Base-by-base conservation (phyloP, 1,140 invertebrate species). In the Globodera ellingtonae region DNA sequence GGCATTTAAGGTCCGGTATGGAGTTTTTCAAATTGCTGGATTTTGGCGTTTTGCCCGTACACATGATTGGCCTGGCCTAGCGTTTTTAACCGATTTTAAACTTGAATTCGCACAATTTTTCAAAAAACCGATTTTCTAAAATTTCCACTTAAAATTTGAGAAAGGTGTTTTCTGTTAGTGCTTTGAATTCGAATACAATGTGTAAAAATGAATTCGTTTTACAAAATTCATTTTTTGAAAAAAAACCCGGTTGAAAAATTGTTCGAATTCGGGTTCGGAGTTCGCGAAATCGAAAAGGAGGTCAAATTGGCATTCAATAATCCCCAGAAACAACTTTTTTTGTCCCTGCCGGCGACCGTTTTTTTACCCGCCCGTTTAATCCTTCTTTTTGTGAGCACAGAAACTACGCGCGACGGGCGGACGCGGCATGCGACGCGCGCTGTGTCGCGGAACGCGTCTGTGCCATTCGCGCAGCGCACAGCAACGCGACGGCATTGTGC, bases 401-500 rank as follows among this genome's bases (percentile, higher is more conserved):
- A 69, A 87, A 89, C 48, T 88, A 89, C 66, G 86, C 75, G 59
- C 76, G 86, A 24, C 81, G 81, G 18, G 47, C 70, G 47, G 79
- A 83, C 79, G 79, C 71, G 46, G 21, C 47, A 13, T 87, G 86
- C 73, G 81, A 85, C 47, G 15, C 65, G 7, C 75, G 81, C n/a
- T 87, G 86, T 74, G 47, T 77, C 13, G 35, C n/a, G 46, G 79
- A 84, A 66, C 56, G 89, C 7, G 47, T 88, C 44, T 88, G 86
- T 56, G 81, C 74, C 13, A 71, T 88, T 8, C 81, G 84, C 56
- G 69, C 80, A n/a, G 88, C 83, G 46, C 86, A 88, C 75, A 87
- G 88, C 76, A 89, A 86, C 71, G 77, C 81, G 18, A 78, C 79
- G 18, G 81, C 80, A 59, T 79, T 89, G 47, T 87, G 86, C 78